Evolutionary conservation across 2,113 vertebrate species (phyloP).

Genomic region (Zapus hudsonius): DNA sequence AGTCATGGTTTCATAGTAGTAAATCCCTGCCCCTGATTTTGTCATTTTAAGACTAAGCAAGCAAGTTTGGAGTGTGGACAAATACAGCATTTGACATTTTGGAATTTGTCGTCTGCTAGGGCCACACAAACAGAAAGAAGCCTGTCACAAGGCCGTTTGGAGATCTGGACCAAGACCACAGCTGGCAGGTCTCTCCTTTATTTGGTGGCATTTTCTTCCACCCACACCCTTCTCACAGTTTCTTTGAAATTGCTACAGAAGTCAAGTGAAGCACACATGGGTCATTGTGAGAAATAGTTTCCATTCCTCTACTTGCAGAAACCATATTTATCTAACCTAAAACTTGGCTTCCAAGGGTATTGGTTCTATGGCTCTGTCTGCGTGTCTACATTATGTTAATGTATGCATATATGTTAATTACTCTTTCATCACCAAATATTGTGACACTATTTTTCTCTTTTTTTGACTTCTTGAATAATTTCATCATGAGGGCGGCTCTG

Average conservation of each 20-base stretch:
- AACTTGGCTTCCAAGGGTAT: constrained; percentile 63
- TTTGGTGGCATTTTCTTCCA: background rate
- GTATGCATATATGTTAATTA: constrained; percentile 62
- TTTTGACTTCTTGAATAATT: constrained; percentile 66
- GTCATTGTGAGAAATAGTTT: constrained; percentile 44
- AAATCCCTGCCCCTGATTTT: background rate
- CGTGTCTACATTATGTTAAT: constrained; percentile 62
- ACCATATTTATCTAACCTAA: constrained; percentile 63
- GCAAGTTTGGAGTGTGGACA: constrained; percentile 45
- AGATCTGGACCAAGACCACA: constrained; percentile 9
- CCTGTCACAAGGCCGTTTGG: background rate
- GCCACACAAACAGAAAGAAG: background rate
- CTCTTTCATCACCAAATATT: constrained; percentile 64
- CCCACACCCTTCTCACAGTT: background rate
- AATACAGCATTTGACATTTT: constrained; percentile 52
- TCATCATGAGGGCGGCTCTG: background rate
- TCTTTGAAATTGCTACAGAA: constrained; percentile 8
- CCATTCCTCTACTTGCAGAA: constrained; percentile 22
- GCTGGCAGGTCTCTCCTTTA: background rate
- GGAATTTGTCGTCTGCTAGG: constrained; percentile 38
- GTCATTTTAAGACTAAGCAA: background rate
- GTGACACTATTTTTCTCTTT: constrained; percentile 63
- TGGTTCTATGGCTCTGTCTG: constrained; percentile 63
- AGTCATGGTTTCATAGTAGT: background rate
- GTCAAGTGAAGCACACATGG: background rate